Evolutionary conservation across 2,888 invertebrate species (phyloP).

Genomic region (Acanthopleura granulata): DNA sequence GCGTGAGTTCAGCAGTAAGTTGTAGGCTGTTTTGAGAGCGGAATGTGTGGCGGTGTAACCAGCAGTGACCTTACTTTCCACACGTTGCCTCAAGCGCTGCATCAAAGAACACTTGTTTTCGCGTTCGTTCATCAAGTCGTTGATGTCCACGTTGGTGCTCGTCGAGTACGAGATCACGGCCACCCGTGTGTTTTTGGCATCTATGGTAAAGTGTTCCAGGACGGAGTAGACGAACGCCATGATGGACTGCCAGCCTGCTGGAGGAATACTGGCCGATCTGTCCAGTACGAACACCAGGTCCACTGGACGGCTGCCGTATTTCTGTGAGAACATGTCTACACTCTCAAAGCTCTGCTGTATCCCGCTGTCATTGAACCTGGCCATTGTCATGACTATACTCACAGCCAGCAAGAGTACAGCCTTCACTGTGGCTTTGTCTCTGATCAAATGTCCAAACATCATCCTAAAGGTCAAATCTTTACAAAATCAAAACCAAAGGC

Average conservation of each 20-base stretch:
- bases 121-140: constrained; percentile 36
- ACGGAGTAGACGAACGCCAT: constrained; percentile 41
- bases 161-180: constrained; percentile 47
- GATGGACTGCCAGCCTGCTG: constrained; percentile 40
- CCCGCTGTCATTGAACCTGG: neutral
- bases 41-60: constrained; percentile 48
- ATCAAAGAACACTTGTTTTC: constrained; percentile 45
- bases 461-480: too few species aligned
- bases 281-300: constrained; percentile 50
- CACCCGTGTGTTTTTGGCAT: constrained; percentile 43
- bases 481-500: too few species aligned
- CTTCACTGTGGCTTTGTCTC: too few species aligned
- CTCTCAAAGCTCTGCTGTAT: neutral
- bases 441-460: too few species aligned
- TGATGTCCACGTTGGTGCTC: constrained; percentile 37
- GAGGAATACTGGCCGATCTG: constrained; percentile 39
- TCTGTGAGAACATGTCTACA: constrained; percentile 26
- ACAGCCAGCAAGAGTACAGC: too few species aligned
- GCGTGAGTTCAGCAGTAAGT: constrained; percentile 34
- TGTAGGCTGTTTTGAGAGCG: constrained; percentile 34
- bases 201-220: constrained; percentile 49
- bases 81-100: constrained; percentile 24
- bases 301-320: constrained; percentile 29
- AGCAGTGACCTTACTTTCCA: constrained; percentile 31
- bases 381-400: too few species aligned